Conservation (phyloP, 2,113 vertebrate genomes). For the Colaptes auratus region DNA sequence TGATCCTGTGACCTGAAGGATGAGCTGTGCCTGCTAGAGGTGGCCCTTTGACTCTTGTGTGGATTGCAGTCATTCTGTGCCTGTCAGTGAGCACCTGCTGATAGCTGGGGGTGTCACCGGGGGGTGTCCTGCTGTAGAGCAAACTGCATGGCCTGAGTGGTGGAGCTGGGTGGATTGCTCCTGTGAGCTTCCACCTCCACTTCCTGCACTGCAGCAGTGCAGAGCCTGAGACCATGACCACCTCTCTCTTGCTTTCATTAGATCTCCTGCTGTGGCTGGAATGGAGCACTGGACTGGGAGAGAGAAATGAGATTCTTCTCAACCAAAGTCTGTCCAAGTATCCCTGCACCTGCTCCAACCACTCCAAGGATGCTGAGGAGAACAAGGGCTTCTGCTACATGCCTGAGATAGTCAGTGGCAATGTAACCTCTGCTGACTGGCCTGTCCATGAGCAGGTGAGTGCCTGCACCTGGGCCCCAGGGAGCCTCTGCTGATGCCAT, state of each 20-base stretch:
- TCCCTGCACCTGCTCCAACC: slow-evolving; percentile 87
- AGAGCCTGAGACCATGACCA: background rate
- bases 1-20: no score
- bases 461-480: background rate
- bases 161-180: background rate
- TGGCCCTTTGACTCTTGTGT: background rate
- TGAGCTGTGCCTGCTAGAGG: background rate
- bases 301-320: slow-evolving; percentile 73
- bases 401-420: background rate
- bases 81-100: background rate
- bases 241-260: slow-evolving; percentile 1
- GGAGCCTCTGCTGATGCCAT: background rate
- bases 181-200: background rate
- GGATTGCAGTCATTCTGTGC: background rate
- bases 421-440: slow-evolving; percentile 55
- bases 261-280: slow-evolving; percentile 90
- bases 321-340: slow-evolving; percentile 72
- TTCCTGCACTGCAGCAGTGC: background rate
- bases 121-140: background rate
- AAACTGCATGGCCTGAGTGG: background rate
- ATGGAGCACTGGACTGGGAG: slow-evolving; percentile 78
- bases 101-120: no score
- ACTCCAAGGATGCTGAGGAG: background rate
- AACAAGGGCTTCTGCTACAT: slow-evolving; percentile 80
- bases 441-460: slow-evolving; percentile 81